Percentiles rank a stretch among this genome's conserved stretches.
These are phyloP conservation scores for Mormyrops attenuatus DNA, from an alignment of 2,797 vertebrate genomes.

Conservation along the genomic window DNA sequence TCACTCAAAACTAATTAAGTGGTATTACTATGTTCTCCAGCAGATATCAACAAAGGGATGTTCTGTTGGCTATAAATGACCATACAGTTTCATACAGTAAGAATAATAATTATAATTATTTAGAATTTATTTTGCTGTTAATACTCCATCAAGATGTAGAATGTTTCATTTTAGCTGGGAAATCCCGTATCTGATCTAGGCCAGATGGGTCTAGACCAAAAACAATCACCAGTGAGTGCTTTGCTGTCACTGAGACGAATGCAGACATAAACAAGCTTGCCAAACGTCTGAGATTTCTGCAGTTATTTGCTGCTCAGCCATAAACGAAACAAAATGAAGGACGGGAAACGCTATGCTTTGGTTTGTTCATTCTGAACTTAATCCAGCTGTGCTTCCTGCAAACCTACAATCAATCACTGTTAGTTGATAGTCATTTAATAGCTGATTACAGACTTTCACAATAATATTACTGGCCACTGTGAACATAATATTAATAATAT, in stretches of 20 bases:
- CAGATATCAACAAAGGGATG: background rate
- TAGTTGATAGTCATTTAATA: background rate
- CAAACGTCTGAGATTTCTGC: background rate
- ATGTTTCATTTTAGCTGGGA: background rate
- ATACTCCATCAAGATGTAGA: background rate
- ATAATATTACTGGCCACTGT: background rate
- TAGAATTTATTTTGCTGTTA: background rate
- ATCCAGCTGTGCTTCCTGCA: background rate
- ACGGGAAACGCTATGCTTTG: background rate
- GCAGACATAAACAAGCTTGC: background rate
- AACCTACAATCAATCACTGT: background rate
- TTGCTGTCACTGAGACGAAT: background rate
- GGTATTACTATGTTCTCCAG: background rate
- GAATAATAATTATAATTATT: background rate
- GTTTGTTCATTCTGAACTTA: background rate
- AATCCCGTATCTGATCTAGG: background rate
- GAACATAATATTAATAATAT: background rate
- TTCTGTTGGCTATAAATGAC: background rate
- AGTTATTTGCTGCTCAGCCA: no score
- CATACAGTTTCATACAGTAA: background rate
- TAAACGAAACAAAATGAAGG: background rate
- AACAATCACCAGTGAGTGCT: background rate
- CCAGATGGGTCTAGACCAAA: background rate
- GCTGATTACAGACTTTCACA: background rate
- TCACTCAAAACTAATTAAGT: background rate